Base-by-base conservation (phyloP, 2,888 invertebrate species). In the Kuschelorhynchus macadamiae region DNA sequence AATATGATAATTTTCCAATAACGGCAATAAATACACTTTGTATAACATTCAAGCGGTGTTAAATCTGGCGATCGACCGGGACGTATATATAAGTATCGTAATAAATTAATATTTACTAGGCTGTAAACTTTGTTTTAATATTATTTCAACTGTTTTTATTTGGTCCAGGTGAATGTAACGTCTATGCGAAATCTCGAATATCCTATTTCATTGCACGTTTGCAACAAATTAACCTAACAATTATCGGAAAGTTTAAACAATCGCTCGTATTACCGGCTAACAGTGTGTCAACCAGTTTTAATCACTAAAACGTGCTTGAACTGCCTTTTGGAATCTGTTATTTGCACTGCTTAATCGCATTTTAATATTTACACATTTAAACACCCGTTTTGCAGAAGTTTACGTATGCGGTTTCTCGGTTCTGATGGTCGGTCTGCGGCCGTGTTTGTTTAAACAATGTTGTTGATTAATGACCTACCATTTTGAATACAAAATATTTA, bases 231-330 rank as follows among this genome's bases (percentile, higher is more conserved):
- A 60, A 47, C 60, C 33, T 32, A 17, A 36, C 52, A 52, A 52
- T 52, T 36, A 52, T 33, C 52, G 36, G 12, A 41, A 60, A 66
- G 46, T 60, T 66, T 59, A 60, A 66, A 66, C 66, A 66, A 66
- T 60, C 49, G 49, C 57, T 65, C 56, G 21, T 25, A 20, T 65
- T 65, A 65, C 59, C 39, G 12, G 60, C 56, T 39, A 55, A 66
- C 66, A 66, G 53, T 60, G 66, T 66, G 60, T 60, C 61, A 60
- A 59, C 52, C 60, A 17, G 52, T 67, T 67, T 61, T 67, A 67
- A 67, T 67, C 61, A 61, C 53, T 42, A n/a, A 61, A 50, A 67
- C 67, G 67, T 67, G 67, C 67, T 61, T 50, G 30, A 36, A 53
- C n/a, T 33, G 59, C 47, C 44, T 32, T 49, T 56, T 42, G 18